These are phyloP conservation scores for Pentalonia nigronervosa DNA, from an alignment of 1,140 invertebrate genomes.

Conservation along the genomic window DNA sequence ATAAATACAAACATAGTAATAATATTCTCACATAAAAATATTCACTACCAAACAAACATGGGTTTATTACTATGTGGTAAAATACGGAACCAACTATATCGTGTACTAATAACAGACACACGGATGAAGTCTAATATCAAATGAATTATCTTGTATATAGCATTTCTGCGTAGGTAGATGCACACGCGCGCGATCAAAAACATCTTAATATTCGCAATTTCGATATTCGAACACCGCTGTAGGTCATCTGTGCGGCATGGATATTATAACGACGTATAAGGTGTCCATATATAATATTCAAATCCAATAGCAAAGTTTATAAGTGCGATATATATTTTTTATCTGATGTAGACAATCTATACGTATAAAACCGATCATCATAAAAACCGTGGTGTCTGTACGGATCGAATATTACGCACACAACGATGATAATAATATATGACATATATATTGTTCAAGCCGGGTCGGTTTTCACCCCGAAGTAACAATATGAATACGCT, in stretches of 20 bases:
- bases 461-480: not conserved
- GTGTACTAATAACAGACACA: no score
- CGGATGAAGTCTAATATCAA: no score
- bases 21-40: no score
- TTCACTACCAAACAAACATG: no score
- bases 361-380: not conserved
- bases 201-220: not conserved
- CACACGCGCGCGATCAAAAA: not conserved
- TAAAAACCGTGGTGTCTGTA: not conserved
- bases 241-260: not conserved
- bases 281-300: slow-evolving; percentile 1
- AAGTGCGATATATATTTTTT: not conserved
- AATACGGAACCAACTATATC: no score
- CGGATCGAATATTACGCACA: not conserved
- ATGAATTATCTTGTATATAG: no score
- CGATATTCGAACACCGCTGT: not conserved
- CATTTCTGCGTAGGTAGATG: not conserved
- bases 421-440: not conserved
- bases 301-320: not conserved
- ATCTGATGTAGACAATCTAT: not conserved
- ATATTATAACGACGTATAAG: slow-evolving; percentile 16
- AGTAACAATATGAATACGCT: not conserved
- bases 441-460: not conserved
- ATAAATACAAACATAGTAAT: no score
- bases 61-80: no score